Conservation (phyloP, 2,797 vertebrate genomes). For the Helicolenus hilgendorfi region DNA sequence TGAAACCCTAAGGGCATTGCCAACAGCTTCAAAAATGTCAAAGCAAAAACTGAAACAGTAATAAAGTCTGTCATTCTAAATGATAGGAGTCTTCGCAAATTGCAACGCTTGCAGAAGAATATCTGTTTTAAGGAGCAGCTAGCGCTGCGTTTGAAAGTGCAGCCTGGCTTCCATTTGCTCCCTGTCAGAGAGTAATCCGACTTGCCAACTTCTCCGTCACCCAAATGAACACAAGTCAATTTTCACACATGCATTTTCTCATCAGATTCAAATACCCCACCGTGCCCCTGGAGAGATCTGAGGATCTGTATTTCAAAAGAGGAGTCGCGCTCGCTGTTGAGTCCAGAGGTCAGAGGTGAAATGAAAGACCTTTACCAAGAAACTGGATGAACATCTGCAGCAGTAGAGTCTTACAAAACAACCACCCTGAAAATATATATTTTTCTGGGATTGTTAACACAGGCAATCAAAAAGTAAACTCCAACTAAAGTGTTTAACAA, state of each 20-base stretch:
- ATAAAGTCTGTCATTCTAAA: slow-evolving; percentile 57
- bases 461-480: slow-evolving; percentile 53
- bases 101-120: slow-evolving; percentile 29
- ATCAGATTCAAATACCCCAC: slow-evolving; percentile 57
- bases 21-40: slow-evolving; percentile 69
- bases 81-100: slow-evolving; percentile 56
- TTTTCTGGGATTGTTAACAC: slow-evolving; percentile 5
- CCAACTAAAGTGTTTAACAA: slow-evolving; percentile 39
- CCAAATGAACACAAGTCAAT: slow-evolving; percentile 78
- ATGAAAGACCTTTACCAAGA: slow-evolving; percentile 22
- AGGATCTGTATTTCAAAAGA: slow-evolving; percentile 43
- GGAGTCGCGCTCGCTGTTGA: slow-evolving; percentile 9
- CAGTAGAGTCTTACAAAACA: slow-evolving; percentile 4
- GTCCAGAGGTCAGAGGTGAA: slow-evolving; percentile 40
- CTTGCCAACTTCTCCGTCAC: slow-evolving; percentile 76
- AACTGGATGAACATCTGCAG: slow-evolving; percentile 1
- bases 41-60: slow-evolving; percentile 49
- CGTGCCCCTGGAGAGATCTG: slow-evolving; percentile 26
- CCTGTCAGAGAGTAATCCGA: slow-evolving; percentile 66
- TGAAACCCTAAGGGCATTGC: slow-evolving; percentile 59
- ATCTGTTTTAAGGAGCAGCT: slow-evolving; percentile 52
- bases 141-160: slow-evolving; percentile 45
- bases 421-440: not conserved
- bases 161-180: slow-evolving; percentile 51
- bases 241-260: slow-evolving; percentile 74